phyloP scores from a whole-genome alignment of 2,888 invertebrate species.

The Iphiclides podalirius region DNA sequence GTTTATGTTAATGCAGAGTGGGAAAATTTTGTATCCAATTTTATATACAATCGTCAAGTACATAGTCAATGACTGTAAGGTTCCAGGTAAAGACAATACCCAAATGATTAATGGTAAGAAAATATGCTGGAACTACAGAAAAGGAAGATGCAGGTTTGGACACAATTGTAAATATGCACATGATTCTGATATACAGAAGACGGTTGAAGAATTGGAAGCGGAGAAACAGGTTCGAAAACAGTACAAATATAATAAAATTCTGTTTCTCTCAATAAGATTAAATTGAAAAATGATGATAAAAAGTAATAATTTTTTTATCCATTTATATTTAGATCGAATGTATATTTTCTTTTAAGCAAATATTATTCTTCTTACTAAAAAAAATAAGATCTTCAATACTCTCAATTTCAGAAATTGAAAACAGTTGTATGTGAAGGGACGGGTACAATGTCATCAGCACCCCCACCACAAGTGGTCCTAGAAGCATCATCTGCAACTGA shows the following conservation, averaged over 20 bases:
- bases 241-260: neutral
- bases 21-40: constrained; percentile 51
- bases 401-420: constrained; percentile 66
- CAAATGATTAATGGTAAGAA: constrained; percentile 91
- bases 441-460: constrained; percentile 58
- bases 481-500: constrained; percentile 51
- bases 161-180: constrained; percentile 96
- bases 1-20: constrained; percentile 16
- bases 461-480: constrained; percentile 47
- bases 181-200: constrained; percentile 89
- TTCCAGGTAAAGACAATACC: constrained; percentile 84
- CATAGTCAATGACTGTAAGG: constrained; percentile 80
- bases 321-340: too few species aligned
- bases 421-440: constrained; percentile 65
- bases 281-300: too few species aligned
- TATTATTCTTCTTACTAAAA: too few species aligned
- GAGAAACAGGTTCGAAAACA: constrained; percentile 77
- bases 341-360: too few species aligned
- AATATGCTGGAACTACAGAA: constrained; percentile 96
- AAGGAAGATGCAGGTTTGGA: constrained; percentile 94
- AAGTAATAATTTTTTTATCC: too few species aligned
- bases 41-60: constrained; percentile 77
- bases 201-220: constrained; percentile 78
- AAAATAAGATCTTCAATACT: too few species aligned
- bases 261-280: neutral